phyloP scores from a whole-genome alignment of 2,797 vertebrate species.

The Zonotrichia albicollis region DNA sequence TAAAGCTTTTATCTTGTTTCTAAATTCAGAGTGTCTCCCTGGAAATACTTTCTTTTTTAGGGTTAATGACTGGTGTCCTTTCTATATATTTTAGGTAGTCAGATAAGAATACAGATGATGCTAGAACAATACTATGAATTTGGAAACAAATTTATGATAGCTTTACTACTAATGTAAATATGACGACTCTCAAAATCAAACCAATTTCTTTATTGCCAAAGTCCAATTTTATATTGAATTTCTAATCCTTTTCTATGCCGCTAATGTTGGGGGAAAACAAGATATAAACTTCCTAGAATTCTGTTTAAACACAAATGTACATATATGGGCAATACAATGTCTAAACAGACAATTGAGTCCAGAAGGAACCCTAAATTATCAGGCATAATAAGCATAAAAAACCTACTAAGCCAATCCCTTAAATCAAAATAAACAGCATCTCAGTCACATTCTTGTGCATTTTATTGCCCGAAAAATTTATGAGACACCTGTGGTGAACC shows the following conservation, averaged over 20 bases:
- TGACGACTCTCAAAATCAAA: background rate
- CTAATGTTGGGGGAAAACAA: background rate
- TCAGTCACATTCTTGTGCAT: background rate
- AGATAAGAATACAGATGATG: conserved; percentile 33
- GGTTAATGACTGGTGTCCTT: conserved; percentile 46
- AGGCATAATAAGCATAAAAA: background rate
- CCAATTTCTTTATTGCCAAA: background rate
- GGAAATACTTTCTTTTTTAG: conserved; percentile 1
- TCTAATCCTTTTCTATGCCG: background rate
- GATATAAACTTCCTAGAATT: background rate
- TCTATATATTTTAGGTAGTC: conserved; percentile 45
- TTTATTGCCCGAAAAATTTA: background rate
- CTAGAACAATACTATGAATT: conserved; percentile 8
- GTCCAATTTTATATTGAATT: background rate
- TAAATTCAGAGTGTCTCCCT: conserved; percentile 63
- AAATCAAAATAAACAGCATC: background rate
- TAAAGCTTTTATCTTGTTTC: conserved; percentile 73
- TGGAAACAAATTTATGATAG: background rate
- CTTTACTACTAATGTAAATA: background rate
- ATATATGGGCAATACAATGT: background rate
- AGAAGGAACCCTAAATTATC: background rate
- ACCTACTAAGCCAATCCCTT: background rate
- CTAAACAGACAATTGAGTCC: background rate
- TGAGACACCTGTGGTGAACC: background rate
- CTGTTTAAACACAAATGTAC: background rate